Evolutionary conservation across 2,113 vertebrate species (phyloP).

Genomic region (Uria lomvia): DNA sequence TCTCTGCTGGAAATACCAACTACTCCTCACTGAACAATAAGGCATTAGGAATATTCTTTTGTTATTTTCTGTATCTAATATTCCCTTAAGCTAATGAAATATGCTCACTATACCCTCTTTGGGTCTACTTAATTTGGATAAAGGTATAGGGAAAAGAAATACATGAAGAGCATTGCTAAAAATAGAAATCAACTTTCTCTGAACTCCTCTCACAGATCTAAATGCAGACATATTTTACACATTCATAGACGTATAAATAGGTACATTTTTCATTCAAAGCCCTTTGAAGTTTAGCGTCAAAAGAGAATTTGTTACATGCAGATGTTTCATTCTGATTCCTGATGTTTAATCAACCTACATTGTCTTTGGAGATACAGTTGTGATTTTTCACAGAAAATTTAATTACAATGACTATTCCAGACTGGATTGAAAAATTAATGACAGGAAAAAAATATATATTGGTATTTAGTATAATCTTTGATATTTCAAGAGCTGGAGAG

Average conservation of each 20-base stretch:
- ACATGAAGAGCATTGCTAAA: neutral
- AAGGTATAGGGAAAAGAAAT: neutral
- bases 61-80: neutral
- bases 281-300: conserved; percentile 13
- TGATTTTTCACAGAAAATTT: conserved; percentile 31
- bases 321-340: conserved; percentile 46
- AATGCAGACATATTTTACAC: neutral
- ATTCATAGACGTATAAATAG: neutral
- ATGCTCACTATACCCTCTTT: neutral
- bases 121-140: neutral
- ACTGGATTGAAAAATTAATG: conserved; percentile 32
- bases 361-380: conserved; percentile 22
- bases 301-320: conserved; percentile 4
- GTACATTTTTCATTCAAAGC: neutral
- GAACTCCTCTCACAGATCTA: neutral
- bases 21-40: neutral
- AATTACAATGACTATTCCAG: conserved; percentile 22
- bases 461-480: neutral
- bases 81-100: neutral
- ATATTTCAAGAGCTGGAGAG: neutral
- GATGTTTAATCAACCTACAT: conserved; percentile 8
- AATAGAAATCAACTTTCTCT: neutral
- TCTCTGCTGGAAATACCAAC: neutral
- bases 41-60: neutral
- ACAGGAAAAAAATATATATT: neutral